A percentile compares a stretch with the other conserved stretches of the same genome.
phyloP scores from a whole-genome alignment of 2,888 invertebrate species.

The Nephrotoma flavescens region DNA sequence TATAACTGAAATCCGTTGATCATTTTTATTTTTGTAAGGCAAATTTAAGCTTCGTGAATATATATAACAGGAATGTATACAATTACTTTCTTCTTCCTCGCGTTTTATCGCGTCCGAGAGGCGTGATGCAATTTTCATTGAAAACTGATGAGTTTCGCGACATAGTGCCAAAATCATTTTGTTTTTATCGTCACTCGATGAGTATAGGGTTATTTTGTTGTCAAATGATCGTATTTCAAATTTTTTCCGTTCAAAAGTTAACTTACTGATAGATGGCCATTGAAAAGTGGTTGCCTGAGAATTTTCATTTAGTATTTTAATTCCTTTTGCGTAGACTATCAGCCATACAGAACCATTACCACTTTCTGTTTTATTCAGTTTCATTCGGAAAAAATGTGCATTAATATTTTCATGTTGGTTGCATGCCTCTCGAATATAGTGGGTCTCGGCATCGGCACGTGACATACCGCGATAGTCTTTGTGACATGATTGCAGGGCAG shows the following conservation, averaged over 20 bases:
- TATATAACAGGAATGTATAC: slow-evolving; percentile 54
- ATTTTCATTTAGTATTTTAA: slow-evolving; percentile 68
- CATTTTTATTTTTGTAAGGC: slow-evolving; percentile 50
- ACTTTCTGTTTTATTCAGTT: slow-evolving; percentile 57
- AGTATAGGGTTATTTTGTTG: slow-evolving; percentile 76
- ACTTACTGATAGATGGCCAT: slow-evolving; percentile 91
- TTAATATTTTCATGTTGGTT: slow-evolving; percentile 72
- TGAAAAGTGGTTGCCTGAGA: slow-evolving; percentile 64
- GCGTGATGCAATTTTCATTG: slow-evolving; percentile 79
- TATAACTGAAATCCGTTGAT: slow-evolving; percentile 79
- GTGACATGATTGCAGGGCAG: slow-evolving; percentile 56
- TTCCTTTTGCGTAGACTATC: slow-evolving; percentile 82
- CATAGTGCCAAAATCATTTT: slow-evolving; percentile 77
- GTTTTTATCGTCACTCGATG: slow-evolving; percentile 86
- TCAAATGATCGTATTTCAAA: slow-evolving; percentile 90
- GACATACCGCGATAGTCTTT: slow-evolving; percentile 66
- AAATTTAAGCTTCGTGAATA: slow-evolving; percentile 49
- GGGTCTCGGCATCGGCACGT: slow-evolving; percentile 65
- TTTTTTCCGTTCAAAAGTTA: slow-evolving; percentile 93
- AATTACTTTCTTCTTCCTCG: slow-evolving; percentile 63
- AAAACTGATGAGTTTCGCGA: slow-evolving; percentile 88
- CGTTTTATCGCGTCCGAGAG: slow-evolving; percentile 66
- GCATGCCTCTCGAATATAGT: slow-evolving; percentile 82
- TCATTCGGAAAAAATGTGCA: slow-evolving; percentile 74
- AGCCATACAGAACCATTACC: slow-evolving; percentile 72